These are phyloP conservation scores for Patella ulyssiponensis DNA, from an alignment of 2,888 invertebrate genomes.

Conservation along the genomic window DNA sequence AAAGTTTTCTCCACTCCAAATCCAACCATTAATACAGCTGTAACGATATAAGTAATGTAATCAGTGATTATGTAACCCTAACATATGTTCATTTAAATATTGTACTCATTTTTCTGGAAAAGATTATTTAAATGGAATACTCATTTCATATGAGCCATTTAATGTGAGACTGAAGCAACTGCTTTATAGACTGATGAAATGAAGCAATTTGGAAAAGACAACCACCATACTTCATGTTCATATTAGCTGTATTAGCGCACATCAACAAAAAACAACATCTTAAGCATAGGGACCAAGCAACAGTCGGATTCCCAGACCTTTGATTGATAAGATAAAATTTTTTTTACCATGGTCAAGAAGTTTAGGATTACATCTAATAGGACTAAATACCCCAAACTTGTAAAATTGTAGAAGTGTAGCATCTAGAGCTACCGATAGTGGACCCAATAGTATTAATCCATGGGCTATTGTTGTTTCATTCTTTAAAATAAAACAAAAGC, in stretches of 20 bases:
- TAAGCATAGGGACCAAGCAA: background rate
- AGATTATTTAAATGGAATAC: too few species aligned
- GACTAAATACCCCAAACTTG: conserved; percentile 54
- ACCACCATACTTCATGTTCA: too few species aligned
- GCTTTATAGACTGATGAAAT: too few species aligned
- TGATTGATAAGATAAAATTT: too few species aligned
- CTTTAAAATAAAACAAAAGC: conserved; percentile 37
- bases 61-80: too few species aligned
- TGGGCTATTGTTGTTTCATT: conserved; percentile 62
- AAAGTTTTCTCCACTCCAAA: conserved; percentile 55
- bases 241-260: too few species aligned
- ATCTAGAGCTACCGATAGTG: conserved; percentile 63
- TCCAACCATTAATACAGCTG: conserved; percentile 63
- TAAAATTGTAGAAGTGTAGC: conserved; percentile 61
- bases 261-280: too few species aligned
- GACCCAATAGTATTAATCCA: conserved; percentile 58
- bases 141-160: too few species aligned
- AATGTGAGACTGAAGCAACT: too few species aligned
- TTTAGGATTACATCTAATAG: conserved; percentile 52
- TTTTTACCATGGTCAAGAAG: conserved; percentile 51
- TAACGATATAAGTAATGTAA: conserved; percentile 23
- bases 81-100: too few species aligned
- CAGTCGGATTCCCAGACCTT: background rate
- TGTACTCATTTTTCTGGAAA: too few species aligned
- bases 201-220: too few species aligned